phyloP scores from a whole-genome alignment of 2,113 vertebrate species.

The Panthera uncia region DNA sequence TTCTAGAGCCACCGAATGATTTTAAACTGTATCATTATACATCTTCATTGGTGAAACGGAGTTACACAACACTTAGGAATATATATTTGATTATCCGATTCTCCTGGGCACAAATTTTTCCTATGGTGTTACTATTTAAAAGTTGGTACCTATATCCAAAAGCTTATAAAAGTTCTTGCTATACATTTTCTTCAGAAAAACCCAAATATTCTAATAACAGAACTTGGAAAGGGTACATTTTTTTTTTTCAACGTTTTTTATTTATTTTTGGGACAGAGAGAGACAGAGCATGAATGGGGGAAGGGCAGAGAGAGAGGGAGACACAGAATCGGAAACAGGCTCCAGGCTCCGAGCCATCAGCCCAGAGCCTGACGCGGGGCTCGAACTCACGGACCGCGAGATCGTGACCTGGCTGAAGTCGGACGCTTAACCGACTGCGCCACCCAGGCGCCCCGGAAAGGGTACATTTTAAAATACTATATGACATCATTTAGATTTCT shows the following conservation, averaged over 20 bases:
- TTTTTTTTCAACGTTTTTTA: too few species aligned
- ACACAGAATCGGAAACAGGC: too few species aligned
- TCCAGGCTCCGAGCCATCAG: too few species aligned
- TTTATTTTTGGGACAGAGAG: too few species aligned
- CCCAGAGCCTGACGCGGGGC: too few species aligned
- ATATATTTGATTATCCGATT: not conserved
- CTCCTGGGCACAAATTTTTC: not conserved
- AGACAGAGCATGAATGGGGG: too few species aligned
- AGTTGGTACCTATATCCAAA: not conserved
- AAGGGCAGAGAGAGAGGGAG: too few species aligned
- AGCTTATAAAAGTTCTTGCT: not conserved
- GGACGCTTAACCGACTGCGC: too few species aligned
- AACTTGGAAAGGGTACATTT: slow-evolving; percentile 9
- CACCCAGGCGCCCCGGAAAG: not conserved
- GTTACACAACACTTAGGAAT: slow-evolving; percentile 18
- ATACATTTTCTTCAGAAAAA: slow-evolving; percentile 1
- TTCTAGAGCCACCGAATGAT: not conserved
- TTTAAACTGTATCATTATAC: not conserved
- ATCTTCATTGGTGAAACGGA: not conserved
- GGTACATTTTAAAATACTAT: not conserved
- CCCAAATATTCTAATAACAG: not conserved
- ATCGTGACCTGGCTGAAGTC: too few species aligned
- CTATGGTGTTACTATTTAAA: not conserved
- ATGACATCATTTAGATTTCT: slow-evolving; percentile 4
- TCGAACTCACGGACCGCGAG: too few species aligned